These are phyloP conservation scores for Heteromurus nitidus DNA, from an alignment of 2,888 invertebrate genomes.

Conservation along the genomic window DNA sequence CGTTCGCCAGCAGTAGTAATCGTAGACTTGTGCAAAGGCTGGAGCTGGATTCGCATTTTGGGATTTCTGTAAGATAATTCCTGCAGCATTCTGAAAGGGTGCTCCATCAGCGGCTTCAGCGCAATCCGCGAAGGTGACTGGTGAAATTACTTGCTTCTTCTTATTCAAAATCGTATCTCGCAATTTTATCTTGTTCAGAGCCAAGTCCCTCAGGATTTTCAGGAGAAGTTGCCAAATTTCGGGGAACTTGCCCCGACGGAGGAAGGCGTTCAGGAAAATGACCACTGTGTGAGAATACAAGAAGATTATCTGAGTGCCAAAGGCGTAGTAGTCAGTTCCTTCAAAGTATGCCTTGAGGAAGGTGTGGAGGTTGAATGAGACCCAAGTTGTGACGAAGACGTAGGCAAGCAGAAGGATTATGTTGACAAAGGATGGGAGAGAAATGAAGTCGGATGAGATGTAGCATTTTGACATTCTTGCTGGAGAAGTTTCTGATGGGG, in stretches of 20 bases:
- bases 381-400: conserved; percentile 12
- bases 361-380: neutral
- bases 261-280: conserved; percentile 25
- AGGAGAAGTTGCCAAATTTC: conserved; percentile 39
- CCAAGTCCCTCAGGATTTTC: conserved; percentile 1
- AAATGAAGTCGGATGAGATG: conserved; percentile 15
- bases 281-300: conserved; percentile 36
- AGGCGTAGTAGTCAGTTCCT: conserved; percentile 37
- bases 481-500: neutral
- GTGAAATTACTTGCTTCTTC: neutral
- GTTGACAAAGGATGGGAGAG: conserved; percentile 25
- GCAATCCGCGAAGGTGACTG: neutral
- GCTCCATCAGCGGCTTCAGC: neutral
- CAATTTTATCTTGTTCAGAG: neutral
- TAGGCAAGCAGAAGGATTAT: neutral
- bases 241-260: conserved; percentile 19
- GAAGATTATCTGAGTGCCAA: conserved; percentile 40
- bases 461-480: conserved; percentile 7
- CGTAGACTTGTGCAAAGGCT: neutral
- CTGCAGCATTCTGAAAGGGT: neutral
- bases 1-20: neutral
- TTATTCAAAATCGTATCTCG: neutral
- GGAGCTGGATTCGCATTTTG: neutral
- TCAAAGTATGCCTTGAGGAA: conserved; percentile 40
- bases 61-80: neutral